phyloP scores from a whole-genome alignment of 2,888 invertebrate species.

The Oligia latruncula region DNA sequence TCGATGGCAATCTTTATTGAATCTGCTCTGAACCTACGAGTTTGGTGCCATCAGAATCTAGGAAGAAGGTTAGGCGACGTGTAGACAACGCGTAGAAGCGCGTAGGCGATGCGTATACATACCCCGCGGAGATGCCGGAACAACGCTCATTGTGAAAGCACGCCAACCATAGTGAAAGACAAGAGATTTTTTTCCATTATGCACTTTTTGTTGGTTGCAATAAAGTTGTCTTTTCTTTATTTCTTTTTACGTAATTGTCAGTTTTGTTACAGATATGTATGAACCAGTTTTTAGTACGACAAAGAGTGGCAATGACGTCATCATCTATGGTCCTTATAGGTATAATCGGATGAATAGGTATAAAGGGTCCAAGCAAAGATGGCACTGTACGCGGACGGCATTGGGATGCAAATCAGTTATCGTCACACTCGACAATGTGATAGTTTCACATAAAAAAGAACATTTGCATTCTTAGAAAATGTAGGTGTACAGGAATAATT shows the following conservation, averaged over 20 bases:
- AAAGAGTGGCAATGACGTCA: constrained; percentile 42
- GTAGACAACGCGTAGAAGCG: not conserved
- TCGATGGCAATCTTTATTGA: not conserved
- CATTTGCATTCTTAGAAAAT: constrained; percentile 26
- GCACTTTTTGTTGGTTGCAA: not conserved
- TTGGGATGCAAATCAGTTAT: constrained; percentile 32
- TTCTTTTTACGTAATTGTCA: not conserved
- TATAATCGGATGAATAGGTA: constrained; percentile 33
- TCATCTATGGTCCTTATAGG: constrained; percentile 30
- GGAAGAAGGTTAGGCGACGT: not conserved
- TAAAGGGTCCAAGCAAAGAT: constrained; percentile 43
- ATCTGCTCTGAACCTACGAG: not conserved
- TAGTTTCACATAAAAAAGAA: constrained; percentile 30
- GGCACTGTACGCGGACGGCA: constrained; percentile 43
- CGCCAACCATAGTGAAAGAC: not conserved
- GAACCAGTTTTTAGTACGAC: constrained; percentile 23
- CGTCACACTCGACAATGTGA: constrained; percentile 17
- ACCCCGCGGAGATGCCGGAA: not conserved
- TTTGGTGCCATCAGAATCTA: not conserved
- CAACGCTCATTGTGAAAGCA: not conserved
- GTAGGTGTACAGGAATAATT: not conserved
- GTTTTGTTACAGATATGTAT: constrained; percentile 27
- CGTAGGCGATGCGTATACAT: not conserved
- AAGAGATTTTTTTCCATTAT: not conserved
- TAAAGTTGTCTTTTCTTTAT: not conserved